Evolutionary conservation across 2,113 vertebrate species (phyloP).

Genomic region (Cisticola juncidis): DNA sequence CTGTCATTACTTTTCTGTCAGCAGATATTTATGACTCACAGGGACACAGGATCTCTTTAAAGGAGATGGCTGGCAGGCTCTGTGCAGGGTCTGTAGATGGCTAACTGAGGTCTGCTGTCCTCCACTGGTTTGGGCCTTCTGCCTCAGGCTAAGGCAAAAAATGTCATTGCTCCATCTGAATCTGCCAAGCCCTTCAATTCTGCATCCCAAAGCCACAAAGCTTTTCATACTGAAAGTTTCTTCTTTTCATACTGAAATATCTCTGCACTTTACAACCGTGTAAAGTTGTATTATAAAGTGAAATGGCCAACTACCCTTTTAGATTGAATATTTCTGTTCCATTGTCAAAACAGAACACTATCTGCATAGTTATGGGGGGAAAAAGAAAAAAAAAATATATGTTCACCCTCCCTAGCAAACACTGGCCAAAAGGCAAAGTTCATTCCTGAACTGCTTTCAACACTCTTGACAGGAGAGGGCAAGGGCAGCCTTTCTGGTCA

Average conservation of each 20-base stretch:
- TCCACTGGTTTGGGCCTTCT: background rate
- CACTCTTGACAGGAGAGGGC: background rate
- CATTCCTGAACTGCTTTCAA: constrained; percentile 22
- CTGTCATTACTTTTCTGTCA: background rate
- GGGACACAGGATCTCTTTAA: background rate
- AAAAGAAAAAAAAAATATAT: background rate
- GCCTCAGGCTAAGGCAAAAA: background rate
- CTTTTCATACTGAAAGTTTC: background rate
- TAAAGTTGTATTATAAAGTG: background rate
- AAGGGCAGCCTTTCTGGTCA: background rate
- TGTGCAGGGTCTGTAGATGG: background rate
- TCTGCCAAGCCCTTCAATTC: background rate
- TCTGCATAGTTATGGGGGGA: background rate
- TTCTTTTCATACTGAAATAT: background rate
- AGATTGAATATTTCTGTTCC: background rate
- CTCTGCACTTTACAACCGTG: background rate
- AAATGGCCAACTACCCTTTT: background rate
- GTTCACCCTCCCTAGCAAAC: background rate
- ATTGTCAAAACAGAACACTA: background rate
- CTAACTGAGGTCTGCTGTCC: background rate
- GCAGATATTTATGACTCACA: background rate
- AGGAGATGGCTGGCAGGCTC: background rate
- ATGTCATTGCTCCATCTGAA: background rate
- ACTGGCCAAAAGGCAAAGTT: constrained; percentile 36
- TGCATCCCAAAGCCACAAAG: background rate